Conservation (phyloP, 37 sponge, comb jelly and placozoan genomes). For the Oscarella lobularis region DNA sequence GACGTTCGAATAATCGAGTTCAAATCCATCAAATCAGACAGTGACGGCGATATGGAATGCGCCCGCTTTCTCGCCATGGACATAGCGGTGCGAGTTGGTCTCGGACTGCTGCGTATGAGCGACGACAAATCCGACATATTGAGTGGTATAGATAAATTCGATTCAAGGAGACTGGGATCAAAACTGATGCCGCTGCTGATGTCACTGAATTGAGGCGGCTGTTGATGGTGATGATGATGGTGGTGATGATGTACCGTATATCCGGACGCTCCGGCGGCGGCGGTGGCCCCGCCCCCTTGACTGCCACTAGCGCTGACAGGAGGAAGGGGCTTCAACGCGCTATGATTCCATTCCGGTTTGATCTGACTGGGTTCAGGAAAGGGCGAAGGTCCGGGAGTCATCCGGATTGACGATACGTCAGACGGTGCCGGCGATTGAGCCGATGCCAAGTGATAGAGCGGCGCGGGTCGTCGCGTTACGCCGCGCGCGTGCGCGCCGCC, state of each 20-base stretch:
- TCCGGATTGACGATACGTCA: slow-evolving; percentile 39
- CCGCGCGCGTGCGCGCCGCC: too few relatives aligned
- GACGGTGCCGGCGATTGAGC: slow-evolving; percentile 34
- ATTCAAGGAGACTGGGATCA: slow-evolving; percentile 12
- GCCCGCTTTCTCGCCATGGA: slow-evolving; percentile 41
- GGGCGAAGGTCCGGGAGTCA: slow-evolving; percentile 21
- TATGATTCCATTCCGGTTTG: slow-evolving; percentile 11
- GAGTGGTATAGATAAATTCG: background rate
- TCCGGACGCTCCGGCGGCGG: background rate
- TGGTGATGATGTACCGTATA: background rate
- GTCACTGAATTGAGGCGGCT: background rate
- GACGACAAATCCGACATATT: background rate
- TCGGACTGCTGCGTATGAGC: background rate
- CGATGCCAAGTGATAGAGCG: background rate
- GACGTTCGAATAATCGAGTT: slow-evolving; percentile 33
- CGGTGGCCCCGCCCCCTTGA: background rate
- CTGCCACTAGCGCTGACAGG: background rate
- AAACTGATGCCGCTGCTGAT: background rate
- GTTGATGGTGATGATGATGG: background rate
- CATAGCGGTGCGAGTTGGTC: too few relatives aligned
- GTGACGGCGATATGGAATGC: slow-evolving; percentile 38
- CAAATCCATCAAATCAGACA: slow-evolving; percentile 44
- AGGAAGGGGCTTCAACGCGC: background rate
- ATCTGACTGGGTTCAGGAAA: background rate
- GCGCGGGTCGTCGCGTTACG: background rate